A percentile compares a stretch with the other conserved stretches of the same genome.
Conservation (phyloP, 2,797 vertebrate species). For the Dipus sagitta region DNA sequence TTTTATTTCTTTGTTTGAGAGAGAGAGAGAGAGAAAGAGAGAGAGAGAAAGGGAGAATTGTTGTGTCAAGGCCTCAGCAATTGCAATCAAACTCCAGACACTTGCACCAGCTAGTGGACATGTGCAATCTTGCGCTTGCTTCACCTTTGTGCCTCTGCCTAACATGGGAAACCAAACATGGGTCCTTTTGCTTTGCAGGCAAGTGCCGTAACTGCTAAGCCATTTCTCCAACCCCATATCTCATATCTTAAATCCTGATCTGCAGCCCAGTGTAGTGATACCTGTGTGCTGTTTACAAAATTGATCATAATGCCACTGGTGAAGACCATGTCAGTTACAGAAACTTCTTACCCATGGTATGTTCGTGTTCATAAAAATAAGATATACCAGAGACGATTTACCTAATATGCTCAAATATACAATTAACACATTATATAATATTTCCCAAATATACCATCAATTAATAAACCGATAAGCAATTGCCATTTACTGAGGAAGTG, state of each 20-base stretch:
- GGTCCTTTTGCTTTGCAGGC: no score
- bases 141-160: no score
- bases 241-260: slow-evolving; percentile 38
- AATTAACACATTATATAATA: not conserved
- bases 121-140: no score
- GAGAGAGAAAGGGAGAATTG: no score
- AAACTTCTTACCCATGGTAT: slow-evolving; percentile 23
- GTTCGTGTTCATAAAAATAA: slow-evolving; percentile 38
- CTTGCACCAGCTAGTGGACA: no score
- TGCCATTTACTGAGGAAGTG: not conserved
- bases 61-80: no score
- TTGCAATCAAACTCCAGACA: no score
- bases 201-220: no score
- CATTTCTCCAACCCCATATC: not conserved
- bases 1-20: no score
- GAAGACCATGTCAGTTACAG: not conserved
- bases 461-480: not conserved
- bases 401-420: not conserved
- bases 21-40: no score
- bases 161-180: no score
- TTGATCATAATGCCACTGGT: not conserved
- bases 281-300: slow-evolving; percentile 11
- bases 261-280: not conserved
- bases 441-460: slow-evolving; percentile 44
- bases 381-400: not conserved